Conservation (phyloP, 2,888 invertebrate genomes). For the Pherbina coryleti region DNA sequence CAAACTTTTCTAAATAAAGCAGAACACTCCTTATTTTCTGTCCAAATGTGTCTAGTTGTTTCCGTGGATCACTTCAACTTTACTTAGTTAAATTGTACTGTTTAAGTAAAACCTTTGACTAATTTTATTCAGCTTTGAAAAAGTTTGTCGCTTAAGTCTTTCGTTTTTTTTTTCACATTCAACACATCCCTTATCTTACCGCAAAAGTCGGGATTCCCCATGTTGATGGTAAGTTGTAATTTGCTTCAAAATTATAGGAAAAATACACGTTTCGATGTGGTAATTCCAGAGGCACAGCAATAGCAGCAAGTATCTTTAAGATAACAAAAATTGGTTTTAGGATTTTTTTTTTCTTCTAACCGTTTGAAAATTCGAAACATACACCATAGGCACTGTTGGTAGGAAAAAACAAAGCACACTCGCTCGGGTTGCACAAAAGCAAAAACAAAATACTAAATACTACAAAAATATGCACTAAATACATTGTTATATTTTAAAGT, state of each 20-base stretch:
- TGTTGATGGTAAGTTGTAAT: conserved; percentile 75
- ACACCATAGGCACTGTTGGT: conserved; percentile 65
- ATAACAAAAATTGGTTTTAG: neutral
- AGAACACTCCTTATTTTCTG: too few relatives aligned
- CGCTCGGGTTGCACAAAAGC: neutral
- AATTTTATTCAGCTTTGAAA: too few relatives aligned
- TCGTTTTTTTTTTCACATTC: neutral
- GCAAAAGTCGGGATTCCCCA: conserved; percentile 60
- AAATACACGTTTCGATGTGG: conserved; percentile 79
- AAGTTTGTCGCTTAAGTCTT: neutral
- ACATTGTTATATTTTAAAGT: neutral
- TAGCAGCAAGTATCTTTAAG: conserved; percentile 77
- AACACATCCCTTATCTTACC: conserved; percentile 51
- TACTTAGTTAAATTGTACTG: too few relatives aligned
- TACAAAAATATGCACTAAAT: neutral
- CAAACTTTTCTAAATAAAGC: too few relatives aligned
- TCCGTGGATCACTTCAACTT: too few relatives aligned
- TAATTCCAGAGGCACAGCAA: conserved; percentile 79
- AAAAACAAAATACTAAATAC: neutral
- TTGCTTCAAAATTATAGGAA: conserved; percentile 81
- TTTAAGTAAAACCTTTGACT: too few relatives aligned
- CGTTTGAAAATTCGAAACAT: conserved; percentile 44
- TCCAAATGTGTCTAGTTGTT: too few relatives aligned
- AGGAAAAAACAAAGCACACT: conserved; percentile 57
- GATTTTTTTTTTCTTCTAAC: too few relatives aligned